Evolutionary conservation across 2,113 vertebrate genomes (phyloP).

Genomic region (Isichthys henryi): DNA sequence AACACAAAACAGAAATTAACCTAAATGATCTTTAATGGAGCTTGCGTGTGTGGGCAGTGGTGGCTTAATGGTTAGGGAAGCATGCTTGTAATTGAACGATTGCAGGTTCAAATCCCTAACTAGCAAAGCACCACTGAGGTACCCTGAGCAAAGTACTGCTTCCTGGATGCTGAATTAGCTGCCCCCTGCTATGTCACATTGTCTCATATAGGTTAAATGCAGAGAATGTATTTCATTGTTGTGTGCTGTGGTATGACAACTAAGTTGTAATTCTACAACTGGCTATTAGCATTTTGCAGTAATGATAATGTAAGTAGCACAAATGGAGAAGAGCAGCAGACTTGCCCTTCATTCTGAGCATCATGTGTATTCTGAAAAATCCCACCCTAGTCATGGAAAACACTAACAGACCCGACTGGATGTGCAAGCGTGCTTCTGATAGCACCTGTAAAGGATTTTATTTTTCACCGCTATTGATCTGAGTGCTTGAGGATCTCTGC

Average conservation of each 20-base stretch:
- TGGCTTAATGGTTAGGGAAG: no score
- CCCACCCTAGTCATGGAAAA: slow-evolving; percentile 55
- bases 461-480: slow-evolving; percentile 40
- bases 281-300: neutral
- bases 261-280: slow-evolving; percentile 18
- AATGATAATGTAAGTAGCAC: neutral
- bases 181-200: no score
- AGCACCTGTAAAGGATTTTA: slow-evolving; percentile 35
- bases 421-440: slow-evolving; percentile 50
- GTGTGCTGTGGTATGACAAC: no score
- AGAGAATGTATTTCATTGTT: no score
- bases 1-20: slow-evolving; percentile 40
- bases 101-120: no score
- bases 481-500: slow-evolving; percentile 24
- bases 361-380: slow-evolving; percentile 48
- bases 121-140: no score
- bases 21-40: slow-evolving; percentile 53
- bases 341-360: slow-evolving; percentile 34
- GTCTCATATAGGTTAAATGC: no score
- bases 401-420: slow-evolving; percentile 53
- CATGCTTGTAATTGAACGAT: no score
- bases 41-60: slow-evolving; percentile 21
- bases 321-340: neutral
- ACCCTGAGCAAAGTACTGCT: no score
- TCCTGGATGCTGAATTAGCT: no score